Evolutionary conservation across 2,888 invertebrate genomes (phyloP).

Genomic region (Netelia inedita): DNA sequence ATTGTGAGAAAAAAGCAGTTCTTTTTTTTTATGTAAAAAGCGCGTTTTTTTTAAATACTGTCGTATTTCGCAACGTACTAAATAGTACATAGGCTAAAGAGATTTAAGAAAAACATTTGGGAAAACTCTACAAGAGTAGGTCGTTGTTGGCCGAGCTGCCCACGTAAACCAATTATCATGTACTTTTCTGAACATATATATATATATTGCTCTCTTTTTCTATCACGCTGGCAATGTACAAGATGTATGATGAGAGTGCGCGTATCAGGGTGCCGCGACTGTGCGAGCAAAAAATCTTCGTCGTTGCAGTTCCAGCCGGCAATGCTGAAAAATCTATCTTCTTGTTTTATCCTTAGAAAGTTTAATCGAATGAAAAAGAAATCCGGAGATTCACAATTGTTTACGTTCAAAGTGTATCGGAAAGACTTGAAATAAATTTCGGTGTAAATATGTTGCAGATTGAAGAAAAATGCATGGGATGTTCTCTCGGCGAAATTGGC

Average conservation of each 20-base stretch:
- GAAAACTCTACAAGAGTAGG: conserved; percentile 14
- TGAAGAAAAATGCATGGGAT: not conserved
- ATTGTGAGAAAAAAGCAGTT: not conserved
- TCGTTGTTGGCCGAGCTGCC: conserved; percentile 31
- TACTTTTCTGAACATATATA: conserved; percentile 24
- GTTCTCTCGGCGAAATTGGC: not conserved
- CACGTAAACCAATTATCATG: conserved; percentile 32
- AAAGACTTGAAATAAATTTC: conserved; percentile 68
- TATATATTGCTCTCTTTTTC: conserved; percentile 49
- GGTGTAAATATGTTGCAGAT: conserved; percentile 68
- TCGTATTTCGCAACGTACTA: conserved; percentile 49
- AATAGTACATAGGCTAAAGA: conserved; percentile 48
- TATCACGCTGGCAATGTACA: conserved; percentile 43
- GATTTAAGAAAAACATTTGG: conserved; percentile 52
- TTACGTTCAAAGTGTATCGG: conserved; percentile 65
- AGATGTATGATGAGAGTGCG: not conserved
- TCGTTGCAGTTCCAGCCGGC: conserved; percentile 21
- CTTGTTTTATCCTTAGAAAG: conserved; percentile 66
- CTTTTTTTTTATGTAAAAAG: conserved; percentile 23
- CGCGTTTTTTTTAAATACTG: conserved; percentile 51
- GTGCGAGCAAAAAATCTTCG: conserved; percentile 15
- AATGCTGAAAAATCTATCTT: conserved; percentile 48
- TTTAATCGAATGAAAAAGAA: conserved; percentile 54
- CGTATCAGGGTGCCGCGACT: not conserved
- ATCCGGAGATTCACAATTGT: conserved; percentile 55